Base-by-base conservation (phyloP, 1,140 invertebrate species). In the Microplitis demolitor region DNA sequence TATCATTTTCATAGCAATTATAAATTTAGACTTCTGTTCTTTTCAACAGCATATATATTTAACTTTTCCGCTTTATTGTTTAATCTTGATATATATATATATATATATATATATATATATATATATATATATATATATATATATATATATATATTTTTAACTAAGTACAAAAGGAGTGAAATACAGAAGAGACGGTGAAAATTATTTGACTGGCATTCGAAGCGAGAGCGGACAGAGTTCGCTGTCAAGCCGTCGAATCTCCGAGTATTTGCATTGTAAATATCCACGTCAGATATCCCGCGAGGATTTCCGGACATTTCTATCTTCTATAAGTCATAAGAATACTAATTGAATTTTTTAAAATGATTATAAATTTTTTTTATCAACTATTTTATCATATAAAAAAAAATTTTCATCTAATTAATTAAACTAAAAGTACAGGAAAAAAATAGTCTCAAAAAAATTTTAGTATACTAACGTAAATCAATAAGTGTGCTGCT, bases 211-310 rank as follows among this genome's bases (percentile, higher is more conserved):
- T 53, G 37, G 50, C 50, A 39, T 67, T 67, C 14, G 24, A 54
- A 50, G 53, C 24, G 53, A 39, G 66, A 39, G 45, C 37, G 39
- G 66, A 67, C 51, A 67, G 50, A 54, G 31, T 37, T 34, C 39
- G 31, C 51, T 33, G 11, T 67, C 39, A 14, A 50, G 50, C 50
- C 66, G 66, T 67, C 66, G 62, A 67, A 50, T 67, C 66, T 67
- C 39, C 24, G 63, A 54, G 50, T 67, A 67, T 67, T 67, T 67
- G 66, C 66, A 67, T 54, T 67, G 66, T 67, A 67, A 67, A 67
- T 67, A 67, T 66, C 63, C 0, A 66, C 35, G 63, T 66, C 37
- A 51, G 39, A 39, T 51, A 67, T 67, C 39, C 66, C 24, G 14
- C 39, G 45, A 67, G 31, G 24, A 67, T 67, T 67, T 67, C 39